Percentiles rank a stretch among this genome's conserved stretches.
These are phyloP conservation scores for Drosophila persimilis DNA, from an alignment of 1,140 invertebrate genomes.

Conservation along the genomic window DNA sequence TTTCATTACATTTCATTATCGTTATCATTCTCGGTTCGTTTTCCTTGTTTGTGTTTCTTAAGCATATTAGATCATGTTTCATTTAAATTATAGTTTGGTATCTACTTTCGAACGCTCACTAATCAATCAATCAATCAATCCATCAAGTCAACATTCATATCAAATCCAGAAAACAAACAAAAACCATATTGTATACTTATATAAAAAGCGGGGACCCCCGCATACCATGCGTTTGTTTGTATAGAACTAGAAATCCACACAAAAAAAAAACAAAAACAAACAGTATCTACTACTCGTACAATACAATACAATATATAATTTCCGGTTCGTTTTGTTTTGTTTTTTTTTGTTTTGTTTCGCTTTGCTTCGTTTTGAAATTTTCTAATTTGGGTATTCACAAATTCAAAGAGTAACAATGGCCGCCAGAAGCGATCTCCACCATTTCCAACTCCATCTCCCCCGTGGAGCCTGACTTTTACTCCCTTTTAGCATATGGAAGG, in stretches of 20 bases:
- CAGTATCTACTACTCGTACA: slow-evolving; percentile 32
- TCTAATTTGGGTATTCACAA: slow-evolving; percentile 47
- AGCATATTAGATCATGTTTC: slow-evolving; percentile 45
- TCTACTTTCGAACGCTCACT: slow-evolving; percentile 51
- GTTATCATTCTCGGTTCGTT: slow-evolving; percentile 22
- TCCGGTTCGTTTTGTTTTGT: not conserved
- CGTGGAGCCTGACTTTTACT: slow-evolving; percentile 12
- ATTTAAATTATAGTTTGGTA: slow-evolving; percentile 54
- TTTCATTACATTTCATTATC: slow-evolving; percentile 25
- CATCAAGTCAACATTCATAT: slow-evolving; percentile 72
- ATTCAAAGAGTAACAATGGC: slow-evolving; percentile 46
- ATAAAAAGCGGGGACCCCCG: slow-evolving; percentile 31
- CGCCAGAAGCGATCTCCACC: slow-evolving; percentile 24
- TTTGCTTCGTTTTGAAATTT: slow-evolving; percentile 28
- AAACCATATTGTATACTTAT: slow-evolving; percentile 53
- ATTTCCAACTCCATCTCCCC: slow-evolving; percentile 30
- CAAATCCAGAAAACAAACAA: slow-evolving; percentile 63
- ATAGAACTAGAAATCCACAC: slow-evolving; percentile 52
- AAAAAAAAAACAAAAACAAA: slow-evolving; percentile 33
- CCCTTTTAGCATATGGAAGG: slow-evolving; percentile 61
- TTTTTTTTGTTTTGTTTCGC: not conserved
- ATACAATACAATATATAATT: slow-evolving; percentile 38
- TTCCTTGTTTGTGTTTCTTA: slow-evolving; percentile 28
- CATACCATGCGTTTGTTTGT: slow-evolving; percentile 4
- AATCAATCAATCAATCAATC: slow-evolving; percentile 49